Conservation (phyloP, 2,888 invertebrate genomes). For the Epistrophe grossulariae region DNA sequence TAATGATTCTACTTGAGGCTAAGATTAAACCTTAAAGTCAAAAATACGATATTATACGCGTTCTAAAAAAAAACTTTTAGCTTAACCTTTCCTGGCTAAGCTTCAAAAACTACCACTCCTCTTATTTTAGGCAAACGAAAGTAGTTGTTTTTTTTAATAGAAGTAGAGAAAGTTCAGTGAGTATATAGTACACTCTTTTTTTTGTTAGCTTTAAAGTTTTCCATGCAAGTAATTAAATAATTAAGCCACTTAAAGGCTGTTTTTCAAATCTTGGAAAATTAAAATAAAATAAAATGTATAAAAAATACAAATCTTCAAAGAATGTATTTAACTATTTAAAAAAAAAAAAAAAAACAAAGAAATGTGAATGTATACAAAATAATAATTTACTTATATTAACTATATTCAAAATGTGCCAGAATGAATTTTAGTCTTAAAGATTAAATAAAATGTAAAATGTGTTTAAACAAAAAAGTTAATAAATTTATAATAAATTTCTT, state of each 20-base stretch:
- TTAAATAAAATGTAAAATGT: slow-evolving; percentile 48
- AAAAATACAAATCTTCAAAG: slow-evolving; percentile 4
- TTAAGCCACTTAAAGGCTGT: slow-evolving; percentile 21
- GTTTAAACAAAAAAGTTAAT: slow-evolving; percentile 25
- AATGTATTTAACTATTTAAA: slow-evolving; percentile 47
- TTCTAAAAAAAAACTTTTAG: neutral
- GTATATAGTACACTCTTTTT: slow-evolving; percentile 27
- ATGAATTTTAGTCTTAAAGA: slow-evolving; percentile 71
- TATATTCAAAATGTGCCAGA: slow-evolving; percentile 76
- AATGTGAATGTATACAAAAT: slow-evolving; percentile 40
- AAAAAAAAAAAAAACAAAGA: slow-evolving; percentile 14
- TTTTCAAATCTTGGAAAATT: slow-evolving; percentile 11
- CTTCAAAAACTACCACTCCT: neutral
- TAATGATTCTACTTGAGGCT: neutral
- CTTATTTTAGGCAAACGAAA: slow-evolving; percentile 13
- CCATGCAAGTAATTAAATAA: slow-evolving; percentile 1
- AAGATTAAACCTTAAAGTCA: neutral
- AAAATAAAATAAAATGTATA: neutral
- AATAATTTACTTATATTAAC: slow-evolving; percentile 48
- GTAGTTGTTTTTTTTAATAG: slow-evolving; percentile 11
- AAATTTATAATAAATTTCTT: slow-evolving; percentile 13
- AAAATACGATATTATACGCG: neutral
- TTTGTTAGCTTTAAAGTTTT: slow-evolving; percentile 33
- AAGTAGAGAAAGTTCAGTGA: slow-evolving; percentile 28
- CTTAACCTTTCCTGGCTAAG: neutral